Base-by-base conservation (phyloP, 2,888 invertebrate species). In the Ferdinandea cuprea region DNA sequence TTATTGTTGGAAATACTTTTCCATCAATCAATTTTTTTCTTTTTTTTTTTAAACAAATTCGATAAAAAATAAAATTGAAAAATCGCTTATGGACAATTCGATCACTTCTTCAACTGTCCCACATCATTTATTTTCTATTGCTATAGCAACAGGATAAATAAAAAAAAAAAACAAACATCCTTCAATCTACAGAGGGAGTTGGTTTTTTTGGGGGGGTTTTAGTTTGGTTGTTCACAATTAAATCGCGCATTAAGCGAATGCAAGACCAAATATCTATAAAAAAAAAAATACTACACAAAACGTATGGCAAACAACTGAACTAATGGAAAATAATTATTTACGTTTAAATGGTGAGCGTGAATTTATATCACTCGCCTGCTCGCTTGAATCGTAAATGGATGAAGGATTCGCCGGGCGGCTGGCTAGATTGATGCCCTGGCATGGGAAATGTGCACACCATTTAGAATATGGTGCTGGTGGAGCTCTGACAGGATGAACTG, bases 251-350 rank as follows among this genome's bases (percentile, higher is more conserved):
- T 74, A 30, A 66, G 58, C 48, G 46, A 46, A 42, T 37, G 63
- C 61, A 72, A 25, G 9, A 35, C 11, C n/a, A 69, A 50, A 71
- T 11, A 32, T 8, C 25, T 9, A 28, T 21, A 48, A 9, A 25
- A 35, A 25, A 25, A 65, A 63, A 73, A 72, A 44, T n/a, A 28
- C 54, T 40, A 4, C 40, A 48, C 56, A 30, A 56, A 63, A 56
- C 48, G 52, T 52, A 72, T 52, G 52, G 44, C 68, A 68, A 68
- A 76, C 59, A 76, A 68, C 52, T 68, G 50, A 59, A 76, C 76
- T 68, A 76, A 76, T 76, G 76, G 76, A 68, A 76, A 76, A 76
- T 76, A 76, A 76, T 76, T 76, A 76, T 76, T 68, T 68, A 76
- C 68, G 68, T 68, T 76, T 68, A 54, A 76, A 68, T 76, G 66